Base-by-base conservation (phyloP, 1,140 invertebrate species). In the Drosophila teissieri region DNA sequence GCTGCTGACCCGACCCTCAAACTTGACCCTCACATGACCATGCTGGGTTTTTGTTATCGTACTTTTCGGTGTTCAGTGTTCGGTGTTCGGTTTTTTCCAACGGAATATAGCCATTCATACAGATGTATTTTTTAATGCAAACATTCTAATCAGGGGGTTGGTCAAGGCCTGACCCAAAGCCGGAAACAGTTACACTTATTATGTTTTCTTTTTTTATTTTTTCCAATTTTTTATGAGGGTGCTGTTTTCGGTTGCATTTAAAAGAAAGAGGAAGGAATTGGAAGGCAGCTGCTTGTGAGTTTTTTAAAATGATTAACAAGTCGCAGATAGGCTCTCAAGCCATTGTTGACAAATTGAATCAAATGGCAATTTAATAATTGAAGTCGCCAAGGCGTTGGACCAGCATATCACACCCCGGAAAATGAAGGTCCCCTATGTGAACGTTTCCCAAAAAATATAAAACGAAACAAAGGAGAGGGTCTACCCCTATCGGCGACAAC, bases 341-440 rank as follows among this genome's bases (percentile, higher is more conserved):
- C n/a, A 75, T 86, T 86, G 82, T 86, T 85, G 82, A 85, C 82
- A 85, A 85, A 85, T 85, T 81, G 74, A 86, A 86, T 79, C 54
- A 86, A 86, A 81, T 64, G 69, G 51, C 74, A 78, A 86, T 86
- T 86, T 68, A 55, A 86, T 78, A 85, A 81, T 81, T 81, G 63
- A 19, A 62, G 44, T 19, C 3, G 46, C 31, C 24, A 83, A 82
- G 83, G 78, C 82, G 65, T 76, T 82, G 49, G 52, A 72, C 83
- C 82, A 85, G 82, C 82, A 86, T 86, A 22, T 60, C 52, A 31
- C 63, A 31, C 45, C 52, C 45, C 27, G 45, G 36, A 11, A 80
- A 22, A 74, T 58, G 45, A 60, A 58, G 52, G 46, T 51, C 74
- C 82, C 82, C 83, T 76, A 88, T 82, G 14, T 27, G 11, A 60